Base-by-base conservation (phyloP, 2,113 vertebrate genomes). In the Podilymbus podiceps region DNA sequence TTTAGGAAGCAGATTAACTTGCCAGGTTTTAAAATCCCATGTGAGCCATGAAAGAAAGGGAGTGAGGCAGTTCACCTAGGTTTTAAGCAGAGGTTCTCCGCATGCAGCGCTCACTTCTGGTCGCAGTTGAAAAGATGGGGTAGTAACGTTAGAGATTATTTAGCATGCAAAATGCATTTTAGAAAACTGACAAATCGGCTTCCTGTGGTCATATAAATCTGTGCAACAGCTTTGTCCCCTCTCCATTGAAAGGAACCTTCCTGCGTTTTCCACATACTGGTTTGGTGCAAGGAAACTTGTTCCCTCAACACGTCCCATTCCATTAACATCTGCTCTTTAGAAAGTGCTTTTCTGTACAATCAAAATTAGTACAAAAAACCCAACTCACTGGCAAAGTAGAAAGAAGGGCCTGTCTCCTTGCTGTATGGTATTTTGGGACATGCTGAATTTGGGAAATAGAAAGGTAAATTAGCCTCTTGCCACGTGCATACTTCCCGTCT, bases 371-470 rank as follows among this genome's bases (percentile, higher is more conserved):
- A 98, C 98, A 98, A 98, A 98, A 98, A 98, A 97, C 98, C 98
- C 98, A 98, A 98, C 98, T 98, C 98, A 98, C 98, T 98, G 98
- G 98, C 98, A 98, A 98, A 98, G 98, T 98, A 98, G 98, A 98
- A 98, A 98, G 98, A 98, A 98, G 98, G 98, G 97, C 98, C 98
- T 98, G 98, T 98, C 98, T 98, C 98, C 98, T 98, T 98, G 98
- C 97, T 98, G 98, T 98, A 98, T 97, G 98, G 98, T 98, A 98
- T 98, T 98, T 98, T 98, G 98, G 98, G 98, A 98, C 98, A 98
- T 98, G 98, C 98, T 98, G 98, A 98, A 98, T 98, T 98, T 98
- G 98, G 98, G 97, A 98, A 98, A 98, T 97, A 98, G 98, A 98
- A 98, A 98, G 98, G 98, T 98, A 97, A 98, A 98, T 98, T 98